Percentiles rank a stretch among this genome's conserved stretches.
Evolutionary conservation across 2,113 vertebrate genomes (phyloP).

Genomic region (Ageneiosus marmoratus): DNA sequence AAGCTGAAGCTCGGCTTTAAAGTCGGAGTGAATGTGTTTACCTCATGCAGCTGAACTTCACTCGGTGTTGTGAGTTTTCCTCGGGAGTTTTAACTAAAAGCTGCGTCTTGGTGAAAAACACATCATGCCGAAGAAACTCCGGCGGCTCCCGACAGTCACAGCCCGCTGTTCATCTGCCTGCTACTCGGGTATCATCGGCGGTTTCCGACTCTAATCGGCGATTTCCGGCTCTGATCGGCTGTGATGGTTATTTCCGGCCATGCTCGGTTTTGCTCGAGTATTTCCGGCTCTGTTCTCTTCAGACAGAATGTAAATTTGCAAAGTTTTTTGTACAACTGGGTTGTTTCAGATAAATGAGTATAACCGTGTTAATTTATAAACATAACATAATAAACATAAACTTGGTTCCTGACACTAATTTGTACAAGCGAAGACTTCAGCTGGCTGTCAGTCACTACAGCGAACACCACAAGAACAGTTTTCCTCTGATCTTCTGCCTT

Average conservation of each 20-base stretch:
- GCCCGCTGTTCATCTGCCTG: conserved; percentile 17
- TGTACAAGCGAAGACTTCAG: not conserved
- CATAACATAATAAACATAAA: too few species aligned
- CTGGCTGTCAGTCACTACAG: too few species aligned
- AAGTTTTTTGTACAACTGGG: not conserved
- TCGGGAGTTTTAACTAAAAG: conserved; percentile 12
- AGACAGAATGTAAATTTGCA: not conserved
- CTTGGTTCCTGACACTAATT: too few species aligned
- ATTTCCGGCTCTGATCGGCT: conserved; percentile 15
- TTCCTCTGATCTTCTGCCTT: too few species aligned
- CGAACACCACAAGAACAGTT: too few species aligned
- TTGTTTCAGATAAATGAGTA: not conserved
- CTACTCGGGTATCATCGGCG: not conserved
- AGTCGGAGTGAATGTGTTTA: not conserved
- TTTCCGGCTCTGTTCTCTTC: conserved; percentile 19
- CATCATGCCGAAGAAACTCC: conserved; percentile 31
- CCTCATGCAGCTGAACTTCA: conserved; percentile 30
- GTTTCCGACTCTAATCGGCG: not conserved
- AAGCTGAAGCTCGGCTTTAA: not conserved
- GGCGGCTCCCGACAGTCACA: conserved; percentile 25
- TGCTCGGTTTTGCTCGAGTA: not conserved
- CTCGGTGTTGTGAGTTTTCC: not conserved
- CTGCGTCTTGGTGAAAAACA: conserved; percentile 12
- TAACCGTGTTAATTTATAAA: too few species aligned
- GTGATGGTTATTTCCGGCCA: not conserved